Evolutionary conservation across 2,797 vertebrate species (phyloP), one percentile per base, ranked within the genome.

Genomic region (Bradypodion ventrale): DNA sequence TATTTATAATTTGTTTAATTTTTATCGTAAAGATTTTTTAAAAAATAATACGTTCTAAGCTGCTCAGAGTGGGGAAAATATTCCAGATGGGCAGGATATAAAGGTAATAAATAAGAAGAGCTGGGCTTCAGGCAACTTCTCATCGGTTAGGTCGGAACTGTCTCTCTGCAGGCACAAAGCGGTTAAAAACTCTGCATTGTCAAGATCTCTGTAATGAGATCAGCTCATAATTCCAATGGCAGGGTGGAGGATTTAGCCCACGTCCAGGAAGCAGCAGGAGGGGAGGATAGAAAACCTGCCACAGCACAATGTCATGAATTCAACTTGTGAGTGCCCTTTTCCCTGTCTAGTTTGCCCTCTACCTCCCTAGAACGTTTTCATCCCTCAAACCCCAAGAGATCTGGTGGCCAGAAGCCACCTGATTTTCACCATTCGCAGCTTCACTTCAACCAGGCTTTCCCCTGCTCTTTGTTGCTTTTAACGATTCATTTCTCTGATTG

Each of bases 141-240:
- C 52, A 62, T 72, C 40, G 6, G 27, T 19, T 32, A 19, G 35
- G 59, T 35, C 8, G 13, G 46, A 80, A 69, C 4, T 49, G 40
- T 25, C 27, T 80, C 16, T 56, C 25, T 35, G 68, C n/a, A 49
- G 12, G 7, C 32, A 40, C 44, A 80, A 9, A 52, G 63, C 12
- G 42, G 78, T 49, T 56, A 56, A 70, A 80, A 59, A 59, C 19
- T 23, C 21, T 60, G 35, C 42, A 16, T 7, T 72, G 52, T 32
- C 56, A 44, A 82, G 40, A 69, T 32, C 69, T 82, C 42, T 16
- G 19, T 73, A 73, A 82, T 62, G 37, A 73, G 80, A 62, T 82
- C 73, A 62, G 56, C 29, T 35, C 69, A 46, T 73, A 62, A 81
- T 32, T 72, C 68, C 56, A 44, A 32, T n/a, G 66, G 52, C 32